These are phyloP conservation scores for Gryllus bimaculatus DNA, from an alignment of 1,140 invertebrate genomes.

Conservation along the genomic window DNA sequence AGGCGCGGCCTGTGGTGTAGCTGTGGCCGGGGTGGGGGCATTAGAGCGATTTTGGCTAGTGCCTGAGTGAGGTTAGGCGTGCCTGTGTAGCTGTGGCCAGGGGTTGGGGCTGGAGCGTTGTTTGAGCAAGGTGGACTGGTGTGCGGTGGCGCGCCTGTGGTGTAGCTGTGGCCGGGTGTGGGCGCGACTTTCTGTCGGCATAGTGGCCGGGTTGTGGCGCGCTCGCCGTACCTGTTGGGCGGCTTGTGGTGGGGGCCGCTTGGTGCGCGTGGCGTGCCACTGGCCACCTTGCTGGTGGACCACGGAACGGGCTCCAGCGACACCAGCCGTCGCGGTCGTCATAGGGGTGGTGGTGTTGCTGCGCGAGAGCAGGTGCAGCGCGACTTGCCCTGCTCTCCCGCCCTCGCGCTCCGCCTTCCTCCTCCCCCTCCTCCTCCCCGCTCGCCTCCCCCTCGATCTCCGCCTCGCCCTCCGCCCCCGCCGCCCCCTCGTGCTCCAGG, in stretches of 20 bases:
- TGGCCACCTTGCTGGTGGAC: slow-evolving; percentile 68
- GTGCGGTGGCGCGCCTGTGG: too few relatives aligned
- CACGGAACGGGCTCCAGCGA: slow-evolving; percentile 65
- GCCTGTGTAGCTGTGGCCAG: too few relatives aligned
- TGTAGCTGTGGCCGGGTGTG: too few relatives aligned
- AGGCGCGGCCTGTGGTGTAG: too few relatives aligned
- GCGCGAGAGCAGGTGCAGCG: slow-evolving; percentile 30
- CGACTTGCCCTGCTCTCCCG: background rate
- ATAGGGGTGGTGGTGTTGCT: slow-evolving; percentile 45
- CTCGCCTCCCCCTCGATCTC: background rate
- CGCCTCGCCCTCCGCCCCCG: background rate
- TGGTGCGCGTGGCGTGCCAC: slow-evolving; percentile 46
- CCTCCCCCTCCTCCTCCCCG: background rate
- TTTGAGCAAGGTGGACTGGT: too few relatives aligned
- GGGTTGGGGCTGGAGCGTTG: too few relatives aligned
- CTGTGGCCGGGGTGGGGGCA: too few relatives aligned
- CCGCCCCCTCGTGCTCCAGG: slow-evolving; percentile 3
- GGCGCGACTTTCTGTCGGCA: too few relatives aligned
- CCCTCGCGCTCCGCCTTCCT: background rate
- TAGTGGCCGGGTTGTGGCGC: too few relatives aligned
- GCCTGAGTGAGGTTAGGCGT: too few relatives aligned
- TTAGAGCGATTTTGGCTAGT: too few relatives aligned
- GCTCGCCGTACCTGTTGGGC: background rate
- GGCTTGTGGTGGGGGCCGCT: background rate
- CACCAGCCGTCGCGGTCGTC: slow-evolving; percentile 64